phyloP scores from a whole-genome alignment of 2,888 invertebrate species.

The Scaeva pyrastri region DNA sequence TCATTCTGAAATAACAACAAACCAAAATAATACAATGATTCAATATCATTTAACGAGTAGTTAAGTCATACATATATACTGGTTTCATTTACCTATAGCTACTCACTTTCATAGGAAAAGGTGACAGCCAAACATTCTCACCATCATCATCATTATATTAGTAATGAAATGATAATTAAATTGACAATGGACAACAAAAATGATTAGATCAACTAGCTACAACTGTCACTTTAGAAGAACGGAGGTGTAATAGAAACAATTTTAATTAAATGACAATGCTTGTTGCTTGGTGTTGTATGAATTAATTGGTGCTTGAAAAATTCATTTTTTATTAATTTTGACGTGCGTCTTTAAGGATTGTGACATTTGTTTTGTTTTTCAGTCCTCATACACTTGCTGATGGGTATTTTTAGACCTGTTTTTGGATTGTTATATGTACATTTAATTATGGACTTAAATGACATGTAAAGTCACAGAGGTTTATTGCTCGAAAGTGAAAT shows the following conservation, averaged over 20 bases:
- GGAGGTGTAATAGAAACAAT: background rate
- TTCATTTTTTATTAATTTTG: conserved; percentile 2
- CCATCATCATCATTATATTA: background rate
- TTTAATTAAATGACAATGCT: conserved; percentile 1
- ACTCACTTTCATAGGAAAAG: background rate
- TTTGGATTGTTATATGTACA: conserved; percentile 11
- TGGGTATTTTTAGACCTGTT: conserved; percentile 3
- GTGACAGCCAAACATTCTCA: background rate
- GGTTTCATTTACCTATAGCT: no score
- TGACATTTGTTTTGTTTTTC: no score
- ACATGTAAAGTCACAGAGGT: background rate
- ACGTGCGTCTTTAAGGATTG: background rate
- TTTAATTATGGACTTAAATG: background rate
- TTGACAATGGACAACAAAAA: background rate
- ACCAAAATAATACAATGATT: no score
- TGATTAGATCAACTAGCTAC: background rate
- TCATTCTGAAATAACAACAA: no score
- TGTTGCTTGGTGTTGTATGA: no score
- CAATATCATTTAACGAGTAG: no score
- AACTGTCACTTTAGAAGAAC: background rate
- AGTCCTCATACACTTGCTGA: background rate
- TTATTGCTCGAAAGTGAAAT: conserved; percentile 29
- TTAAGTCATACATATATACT: no score
- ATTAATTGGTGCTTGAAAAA: background rate
- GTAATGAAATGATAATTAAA: background rate